These are phyloP conservation scores for Orientallactaga bullata DNA, from an alignment of 2,113 vertebrate species.

Conservation along the genomic window DNA sequence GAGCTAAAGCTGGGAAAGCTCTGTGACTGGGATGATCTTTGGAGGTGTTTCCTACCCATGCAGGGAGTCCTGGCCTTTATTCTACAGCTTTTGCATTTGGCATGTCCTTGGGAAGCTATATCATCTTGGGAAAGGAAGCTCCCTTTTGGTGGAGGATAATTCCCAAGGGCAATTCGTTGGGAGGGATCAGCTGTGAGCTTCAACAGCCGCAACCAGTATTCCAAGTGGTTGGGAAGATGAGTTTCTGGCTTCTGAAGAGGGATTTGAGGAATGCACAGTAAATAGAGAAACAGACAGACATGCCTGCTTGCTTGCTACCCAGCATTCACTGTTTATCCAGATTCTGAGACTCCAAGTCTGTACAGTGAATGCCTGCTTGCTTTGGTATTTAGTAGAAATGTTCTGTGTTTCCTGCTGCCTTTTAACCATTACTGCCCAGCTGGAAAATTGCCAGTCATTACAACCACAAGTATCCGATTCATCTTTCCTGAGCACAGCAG, in stretches of 20 bases:
- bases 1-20: background rate
- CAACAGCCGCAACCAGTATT: background rate
- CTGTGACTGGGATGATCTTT: background rate
- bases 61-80: background rate
- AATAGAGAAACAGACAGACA: background rate
- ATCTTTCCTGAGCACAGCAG: background rate
- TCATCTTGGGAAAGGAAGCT: background rate
- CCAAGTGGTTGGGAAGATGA: background rate
- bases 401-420: background rate
- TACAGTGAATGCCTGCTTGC: background rate
- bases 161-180: background rate
- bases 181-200: background rate
- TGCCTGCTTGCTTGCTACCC: background rate
- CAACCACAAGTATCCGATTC: background rate
- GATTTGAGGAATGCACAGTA: background rate
- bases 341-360: slow-evolving; percentile 12
- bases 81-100: slow-evolving; percentile 2
- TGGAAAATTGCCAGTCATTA: background rate
- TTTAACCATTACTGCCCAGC: background rate
- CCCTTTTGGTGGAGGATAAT: background rate
- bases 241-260: background rate
- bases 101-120: background rate
- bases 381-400: background rate
- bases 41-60: background rate
- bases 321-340: background rate